Percentiles rank a stretch among this genome's conserved stretches.
These are phyloP conservation scores for Phasia obesa DNA, from an alignment of 2,888 invertebrate genomes.

Conservation along the genomic window DNA sequence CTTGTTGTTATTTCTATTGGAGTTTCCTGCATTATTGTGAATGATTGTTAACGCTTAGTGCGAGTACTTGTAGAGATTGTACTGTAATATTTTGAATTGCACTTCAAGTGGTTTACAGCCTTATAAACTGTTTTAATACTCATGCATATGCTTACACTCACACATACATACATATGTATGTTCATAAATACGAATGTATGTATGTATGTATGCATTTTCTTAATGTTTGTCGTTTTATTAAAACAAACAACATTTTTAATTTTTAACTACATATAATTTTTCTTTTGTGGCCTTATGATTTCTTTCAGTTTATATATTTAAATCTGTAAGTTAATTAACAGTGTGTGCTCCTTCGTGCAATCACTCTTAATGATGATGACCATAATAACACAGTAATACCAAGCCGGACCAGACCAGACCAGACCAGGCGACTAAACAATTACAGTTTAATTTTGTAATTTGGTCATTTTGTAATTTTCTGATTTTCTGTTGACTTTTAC, in stretches of 20 bases:
- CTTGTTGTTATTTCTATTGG: background rate
- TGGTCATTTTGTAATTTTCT: background rate
- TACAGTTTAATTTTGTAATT: slow-evolving; percentile 29
- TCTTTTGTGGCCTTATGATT: slow-evolving; percentile 12
- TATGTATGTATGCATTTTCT: background rate
- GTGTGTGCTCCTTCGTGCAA: slow-evolving; percentile 11
- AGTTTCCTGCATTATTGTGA: slow-evolving; percentile 42
- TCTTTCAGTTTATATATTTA: slow-evolving; percentile 34
- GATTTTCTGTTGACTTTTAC: slow-evolving; percentile 36
- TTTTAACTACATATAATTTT: slow-evolving; percentile 48
- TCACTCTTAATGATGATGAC: slow-evolving; percentile 65
- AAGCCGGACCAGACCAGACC: too few relatives aligned
- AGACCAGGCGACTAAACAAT: slow-evolving; percentile 40
- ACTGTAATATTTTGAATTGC: slow-evolving; percentile 51
- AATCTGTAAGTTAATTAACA: slow-evolving; percentile 28
- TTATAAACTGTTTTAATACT: slow-evolving; percentile 38
- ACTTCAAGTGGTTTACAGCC: slow-evolving; percentile 66
- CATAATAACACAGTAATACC: slow-evolving; percentile 56
- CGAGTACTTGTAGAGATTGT: background rate
- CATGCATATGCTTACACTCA: background rate
- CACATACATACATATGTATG: background rate
- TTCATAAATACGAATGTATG: background rate
- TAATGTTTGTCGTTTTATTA: slow-evolving; percentile 64
- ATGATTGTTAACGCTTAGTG: slow-evolving; percentile 25
- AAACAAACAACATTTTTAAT: slow-evolving; percentile 62